These are phyloP conservation scores for Myotis vivesi DNA, from an alignment of 2,797 vertebrate genomes.

Conservation along the genomic window DNA sequence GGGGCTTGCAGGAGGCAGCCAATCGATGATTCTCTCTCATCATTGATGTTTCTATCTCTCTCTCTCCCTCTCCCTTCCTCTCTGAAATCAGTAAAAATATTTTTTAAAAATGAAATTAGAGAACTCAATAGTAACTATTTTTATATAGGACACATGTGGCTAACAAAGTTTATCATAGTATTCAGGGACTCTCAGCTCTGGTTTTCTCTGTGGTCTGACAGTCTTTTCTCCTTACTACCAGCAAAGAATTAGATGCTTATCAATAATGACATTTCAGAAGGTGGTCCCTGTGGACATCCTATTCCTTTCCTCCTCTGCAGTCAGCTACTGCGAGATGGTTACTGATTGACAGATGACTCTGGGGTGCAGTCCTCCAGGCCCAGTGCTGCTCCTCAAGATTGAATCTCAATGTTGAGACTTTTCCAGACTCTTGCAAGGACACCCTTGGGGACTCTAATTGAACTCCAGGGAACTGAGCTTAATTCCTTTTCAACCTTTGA, in stretches of 20 bases:
- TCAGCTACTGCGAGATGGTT: not conserved
- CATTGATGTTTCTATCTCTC: too few relatives aligned
- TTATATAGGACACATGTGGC: rapidly evolving
- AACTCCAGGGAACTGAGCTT: conserved; percentile 26
- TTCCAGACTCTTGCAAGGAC: conserved; percentile 35
- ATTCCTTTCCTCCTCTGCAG: conserved; percentile 20
- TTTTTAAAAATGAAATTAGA: not conserved
- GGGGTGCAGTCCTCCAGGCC: not conserved
- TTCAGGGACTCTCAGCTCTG: conserved; percentile 10
- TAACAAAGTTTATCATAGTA: not conserved
- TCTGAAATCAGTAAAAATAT: too few relatives aligned
- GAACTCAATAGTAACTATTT: not conserved
- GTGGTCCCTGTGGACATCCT: not conserved
- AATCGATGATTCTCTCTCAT: too few relatives aligned
- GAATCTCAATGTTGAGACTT: conserved; percentile 41
- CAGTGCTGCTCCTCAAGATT: not conserved
- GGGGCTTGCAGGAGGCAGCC: too few relatives aligned
- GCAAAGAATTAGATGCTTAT: conserved; percentile 53
- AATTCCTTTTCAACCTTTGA: conserved; percentile 42
- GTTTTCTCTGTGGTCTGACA: conserved; percentile 5
- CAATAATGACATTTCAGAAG: conserved; percentile 34
- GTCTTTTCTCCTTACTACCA: conserved; percentile 44
- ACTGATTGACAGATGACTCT: conserved; percentile 40
- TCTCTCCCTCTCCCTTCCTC: too few relatives aligned
- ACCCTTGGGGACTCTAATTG: conserved; percentile 32